Conservation (phyloP, 2,888 invertebrate species). For the Odontocerum albicorne region DNA sequence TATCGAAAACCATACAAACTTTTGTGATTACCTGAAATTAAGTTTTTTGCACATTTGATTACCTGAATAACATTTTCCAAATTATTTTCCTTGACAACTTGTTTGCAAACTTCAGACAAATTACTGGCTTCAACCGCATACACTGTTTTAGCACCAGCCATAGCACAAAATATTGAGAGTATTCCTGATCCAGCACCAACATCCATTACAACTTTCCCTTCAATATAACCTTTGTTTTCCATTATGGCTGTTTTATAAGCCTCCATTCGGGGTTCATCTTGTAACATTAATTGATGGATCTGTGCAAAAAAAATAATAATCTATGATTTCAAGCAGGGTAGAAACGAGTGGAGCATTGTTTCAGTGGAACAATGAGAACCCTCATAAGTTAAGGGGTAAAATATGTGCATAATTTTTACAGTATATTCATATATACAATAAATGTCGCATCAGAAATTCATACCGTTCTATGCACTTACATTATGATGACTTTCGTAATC, state of each 20-base stretch:
- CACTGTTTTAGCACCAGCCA: slow-evolving; percentile 87
- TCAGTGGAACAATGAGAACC: too few relatives aligned
- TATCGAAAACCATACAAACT: too few relatives aligned
- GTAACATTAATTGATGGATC: slow-evolving; percentile 81
- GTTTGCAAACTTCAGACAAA: slow-evolving; percentile 63
- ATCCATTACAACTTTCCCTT: slow-evolving; percentile 81
- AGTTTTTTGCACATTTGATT: too few relatives aligned
- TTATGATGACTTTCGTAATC: too few relatives aligned
- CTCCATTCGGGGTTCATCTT: slow-evolving; percentile 73
- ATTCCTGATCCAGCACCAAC: slow-evolving; percentile 88
- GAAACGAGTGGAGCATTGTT: too few relatives aligned
- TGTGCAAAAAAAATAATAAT: slow-evolving; percentile 42
- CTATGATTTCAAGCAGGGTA: not conserved
- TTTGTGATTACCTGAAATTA: too few relatives aligned
- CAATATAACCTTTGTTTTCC: slow-evolving; percentile 64
- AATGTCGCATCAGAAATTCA: too few relatives aligned
- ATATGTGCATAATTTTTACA: too few relatives aligned
- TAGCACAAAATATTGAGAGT: slow-evolving; percentile 84
- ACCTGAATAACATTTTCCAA: slow-evolving; percentile 68
- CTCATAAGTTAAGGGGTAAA: too few relatives aligned
- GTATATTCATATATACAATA: too few relatives aligned
- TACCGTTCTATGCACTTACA: too few relatives aligned
- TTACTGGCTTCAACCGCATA: slow-evolving; percentile 84
- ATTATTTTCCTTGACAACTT: slow-evolving; percentile 71
- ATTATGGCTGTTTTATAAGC: slow-evolving; percentile 82